Conservation (phyloP, 2,113 vertebrate genomes). For the Apteryx owenii region DNA sequence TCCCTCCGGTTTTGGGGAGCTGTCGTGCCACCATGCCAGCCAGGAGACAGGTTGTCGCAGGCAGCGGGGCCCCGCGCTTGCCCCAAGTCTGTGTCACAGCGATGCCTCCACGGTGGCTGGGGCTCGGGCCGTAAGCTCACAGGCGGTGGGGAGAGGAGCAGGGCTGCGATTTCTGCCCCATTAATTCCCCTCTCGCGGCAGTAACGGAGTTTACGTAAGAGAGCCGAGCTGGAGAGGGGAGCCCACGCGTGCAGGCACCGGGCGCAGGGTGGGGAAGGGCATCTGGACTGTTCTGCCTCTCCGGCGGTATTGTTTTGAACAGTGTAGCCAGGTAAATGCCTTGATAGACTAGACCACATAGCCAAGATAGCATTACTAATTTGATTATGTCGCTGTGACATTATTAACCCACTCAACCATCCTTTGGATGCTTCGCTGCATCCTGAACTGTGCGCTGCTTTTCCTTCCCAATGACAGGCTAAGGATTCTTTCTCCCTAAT, state of each 20-base stretch:
- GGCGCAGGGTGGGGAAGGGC: not conserved
- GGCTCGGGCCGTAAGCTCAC: not conserved
- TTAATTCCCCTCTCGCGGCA: not conserved
- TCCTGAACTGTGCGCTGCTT: slow-evolving; percentile 22
- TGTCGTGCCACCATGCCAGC: not conserved
- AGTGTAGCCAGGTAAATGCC: slow-evolving; percentile 56
- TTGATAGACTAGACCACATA: slow-evolving; percentile 23
- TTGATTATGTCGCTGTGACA: slow-evolving; percentile 62
- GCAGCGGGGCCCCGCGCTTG: accelerated
- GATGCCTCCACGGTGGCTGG: not conserved
- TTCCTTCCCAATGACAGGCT: slow-evolving; percentile 4
- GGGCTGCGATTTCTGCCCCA: not conserved
- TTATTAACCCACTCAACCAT: slow-evolving; percentile 68
- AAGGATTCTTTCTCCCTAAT: slow-evolving; percentile 34
- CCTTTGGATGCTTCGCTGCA: slow-evolving; percentile 38
- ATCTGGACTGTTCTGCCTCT: not conserved
- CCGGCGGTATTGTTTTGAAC: not conserved
- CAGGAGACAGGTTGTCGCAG: not conserved
- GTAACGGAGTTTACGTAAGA: not conserved
- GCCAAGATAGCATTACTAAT: slow-evolving; percentile 65
- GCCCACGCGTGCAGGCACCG: accelerated
- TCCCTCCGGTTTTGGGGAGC: not conserved
- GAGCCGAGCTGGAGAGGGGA: not conserved
- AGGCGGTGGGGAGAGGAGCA: not conserved
- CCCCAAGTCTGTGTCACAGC: accelerated